phyloP scores from a whole-genome alignment of 2,797 vertebrate species.

The Petrocephalus schoutedeni region DNA sequence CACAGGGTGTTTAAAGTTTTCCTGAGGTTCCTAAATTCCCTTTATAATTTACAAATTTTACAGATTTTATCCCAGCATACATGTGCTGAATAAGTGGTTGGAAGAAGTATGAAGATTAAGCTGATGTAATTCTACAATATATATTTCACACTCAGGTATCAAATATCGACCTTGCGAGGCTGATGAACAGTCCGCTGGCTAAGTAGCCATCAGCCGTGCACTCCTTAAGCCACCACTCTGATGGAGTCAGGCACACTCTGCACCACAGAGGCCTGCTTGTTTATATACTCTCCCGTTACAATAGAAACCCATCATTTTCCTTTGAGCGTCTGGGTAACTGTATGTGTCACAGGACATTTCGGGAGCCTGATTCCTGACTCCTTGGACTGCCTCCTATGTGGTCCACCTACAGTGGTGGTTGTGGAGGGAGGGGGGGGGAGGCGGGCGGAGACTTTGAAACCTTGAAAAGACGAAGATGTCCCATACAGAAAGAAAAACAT shows the following conservation, averaged over 20 bases:
- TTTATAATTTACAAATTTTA: neutral
- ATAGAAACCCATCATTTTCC: neutral
- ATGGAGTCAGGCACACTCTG: neutral
- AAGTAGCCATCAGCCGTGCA: neutral
- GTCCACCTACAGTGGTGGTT: slow-evolving; percentile 35
- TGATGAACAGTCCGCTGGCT: neutral
- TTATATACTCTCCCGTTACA: neutral
- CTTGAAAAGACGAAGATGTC: slow-evolving; percentile 28
- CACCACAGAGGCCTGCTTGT: neutral
- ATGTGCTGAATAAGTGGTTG: neutral
- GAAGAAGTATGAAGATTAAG: neutral
- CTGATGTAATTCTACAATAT: neutral
- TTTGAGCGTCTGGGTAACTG: neutral
- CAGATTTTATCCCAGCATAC: neutral
- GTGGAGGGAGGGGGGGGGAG: neutral
- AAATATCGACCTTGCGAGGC: neutral
- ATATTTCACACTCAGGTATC: neutral
- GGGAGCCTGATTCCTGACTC: neutral
- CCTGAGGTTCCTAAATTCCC: neutral
- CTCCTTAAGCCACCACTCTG: neutral
- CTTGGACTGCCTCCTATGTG: neutral
- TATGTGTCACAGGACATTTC: neutral
- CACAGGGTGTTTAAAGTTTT: neutral
- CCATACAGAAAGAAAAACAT: slow-evolving; percentile 37
- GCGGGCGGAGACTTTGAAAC: neutral